phyloP scores from a whole-genome alignment of 2,113 vertebrate species.

The Noturus placidus region DNA sequence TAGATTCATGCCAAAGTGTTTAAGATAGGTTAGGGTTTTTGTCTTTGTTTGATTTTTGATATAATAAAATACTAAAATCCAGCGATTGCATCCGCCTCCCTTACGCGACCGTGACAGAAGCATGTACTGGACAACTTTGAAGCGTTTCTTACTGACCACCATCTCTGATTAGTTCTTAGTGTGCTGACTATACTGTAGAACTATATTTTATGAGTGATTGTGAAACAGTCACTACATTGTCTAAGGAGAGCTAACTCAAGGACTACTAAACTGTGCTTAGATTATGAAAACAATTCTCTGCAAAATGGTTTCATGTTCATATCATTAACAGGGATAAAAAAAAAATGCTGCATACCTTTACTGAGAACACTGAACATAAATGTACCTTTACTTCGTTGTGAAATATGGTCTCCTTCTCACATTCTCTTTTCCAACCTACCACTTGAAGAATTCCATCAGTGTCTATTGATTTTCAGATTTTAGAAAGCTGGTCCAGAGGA shows the following conservation, averaged over 20 bases:
- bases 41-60: too few relatives aligned
- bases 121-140: constrained; percentile 8
- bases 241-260: not conserved
- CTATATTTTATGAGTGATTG: not conserved
- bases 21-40: too few relatives aligned
- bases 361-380: constrained; percentile 18
- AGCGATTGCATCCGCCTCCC: too few relatives aligned
- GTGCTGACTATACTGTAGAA: too few relatives aligned
- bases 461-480: constrained; percentile 74
- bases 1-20: too few relatives aligned
- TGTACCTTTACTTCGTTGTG: not conserved
- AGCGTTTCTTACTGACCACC: not conserved
- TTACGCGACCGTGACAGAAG: too few relatives aligned
- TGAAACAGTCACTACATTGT: not conserved
- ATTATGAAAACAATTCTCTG: not conserved
- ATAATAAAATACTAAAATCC: too few relatives aligned
- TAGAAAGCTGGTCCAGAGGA: constrained; percentile 52
- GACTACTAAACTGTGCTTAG: not conserved
- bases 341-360: not conserved
- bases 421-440: not conserved
- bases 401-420: constrained; percentile 21
- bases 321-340: not conserved
- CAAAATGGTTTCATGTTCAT: not conserved
- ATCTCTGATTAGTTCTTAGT: not conserved
- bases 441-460: constrained; percentile 71